Base-by-base conservation (phyloP, 1,140 invertebrate species). In the Zaprionus davidi region DNA sequence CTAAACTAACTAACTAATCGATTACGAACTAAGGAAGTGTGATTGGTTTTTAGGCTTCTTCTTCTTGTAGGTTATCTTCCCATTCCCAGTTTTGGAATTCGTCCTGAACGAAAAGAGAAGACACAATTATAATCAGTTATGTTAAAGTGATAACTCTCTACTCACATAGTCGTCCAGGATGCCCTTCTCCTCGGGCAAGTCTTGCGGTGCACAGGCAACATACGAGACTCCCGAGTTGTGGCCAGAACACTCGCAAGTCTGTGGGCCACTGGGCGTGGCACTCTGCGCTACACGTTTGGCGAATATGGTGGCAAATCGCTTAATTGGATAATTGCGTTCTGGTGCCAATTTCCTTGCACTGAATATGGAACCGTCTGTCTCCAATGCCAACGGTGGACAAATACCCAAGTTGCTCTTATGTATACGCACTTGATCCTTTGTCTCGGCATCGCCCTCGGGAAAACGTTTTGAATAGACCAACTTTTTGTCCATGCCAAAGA, bases 341-440 rank as follows among this genome's bases (percentile, higher is more conserved):
- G 93, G 93, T 46, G 94, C 93, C 51, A 96, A 79, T 85, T 96
- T 95, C 38, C 94, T 94, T 0, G 94, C 94, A 59, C 94, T 94
- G 73, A 96, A 96, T 76, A 96, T 92, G 0, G 95, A 95, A 36
- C 98, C 98, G 81, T 98, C 97, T 1, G 96, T 97, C 82, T 97
- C 96, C 63, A 98, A 81, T 1, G 97, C 96, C 6, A 98, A 93
- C 0, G 96, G 95, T 0, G 95, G 95, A 90, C 97, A 99, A n/a
- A 96, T 94, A 28, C 96, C 96, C 11, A 97, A 92, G 46, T 95
- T 94, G 62, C 94, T 95, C 85, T 96, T 97, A 0, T 97, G 95
- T 28, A 97, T 91, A 65, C 95, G 95, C 1, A 97, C 95, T 92
- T 97, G 95, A 51, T 95, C 94, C 49, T 95, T 93, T 11, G 97